phyloP scores from a whole-genome alignment of 2,113 vertebrate genomes.

The Corythaeola cristata region DNA sequence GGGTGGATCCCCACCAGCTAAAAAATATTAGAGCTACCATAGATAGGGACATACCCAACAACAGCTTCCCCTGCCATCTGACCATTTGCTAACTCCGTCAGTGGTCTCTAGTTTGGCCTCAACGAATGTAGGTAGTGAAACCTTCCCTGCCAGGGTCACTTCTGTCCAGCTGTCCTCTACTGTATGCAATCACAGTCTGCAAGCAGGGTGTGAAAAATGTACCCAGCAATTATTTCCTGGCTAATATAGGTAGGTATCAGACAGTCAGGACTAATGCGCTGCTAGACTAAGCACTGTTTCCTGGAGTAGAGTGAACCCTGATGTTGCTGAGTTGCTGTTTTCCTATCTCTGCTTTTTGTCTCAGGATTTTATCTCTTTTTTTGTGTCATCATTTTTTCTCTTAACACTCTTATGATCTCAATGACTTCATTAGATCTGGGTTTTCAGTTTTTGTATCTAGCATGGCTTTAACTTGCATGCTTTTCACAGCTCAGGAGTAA shows the following conservation, averaged over 20 bases:
- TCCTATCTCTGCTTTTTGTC: not conserved
- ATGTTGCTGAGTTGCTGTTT: not conserved
- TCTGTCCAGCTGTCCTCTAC: not conserved
- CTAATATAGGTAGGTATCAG: not conserved
- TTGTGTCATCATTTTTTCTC: not conserved
- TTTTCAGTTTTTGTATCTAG: not conserved
- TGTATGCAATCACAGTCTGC: not conserved
- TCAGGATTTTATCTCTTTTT: not conserved
- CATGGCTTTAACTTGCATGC: not conserved
- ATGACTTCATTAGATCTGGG: not conserved
- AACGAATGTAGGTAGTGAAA: not conserved
- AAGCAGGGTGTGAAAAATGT: not conserved
- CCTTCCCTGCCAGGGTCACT: not conserved
- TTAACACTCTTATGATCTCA: not conserved
- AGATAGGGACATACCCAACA: not conserved
- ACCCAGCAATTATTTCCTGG: not conserved
- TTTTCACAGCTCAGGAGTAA: not conserved
- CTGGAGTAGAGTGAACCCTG: not conserved
- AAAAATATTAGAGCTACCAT: not conserved
- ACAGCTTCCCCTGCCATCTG: not conserved
- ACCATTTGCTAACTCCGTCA: not conserved
- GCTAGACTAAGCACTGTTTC: not conserved
- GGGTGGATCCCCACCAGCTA: not conserved
- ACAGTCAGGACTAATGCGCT: not conserved
- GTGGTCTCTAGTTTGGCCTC: not conserved